Evolutionary conservation across 2,888 invertebrate species (phyloP), one percentile per base, ranked within the genome.

Genomic region (Clunio marinus): DNA sequence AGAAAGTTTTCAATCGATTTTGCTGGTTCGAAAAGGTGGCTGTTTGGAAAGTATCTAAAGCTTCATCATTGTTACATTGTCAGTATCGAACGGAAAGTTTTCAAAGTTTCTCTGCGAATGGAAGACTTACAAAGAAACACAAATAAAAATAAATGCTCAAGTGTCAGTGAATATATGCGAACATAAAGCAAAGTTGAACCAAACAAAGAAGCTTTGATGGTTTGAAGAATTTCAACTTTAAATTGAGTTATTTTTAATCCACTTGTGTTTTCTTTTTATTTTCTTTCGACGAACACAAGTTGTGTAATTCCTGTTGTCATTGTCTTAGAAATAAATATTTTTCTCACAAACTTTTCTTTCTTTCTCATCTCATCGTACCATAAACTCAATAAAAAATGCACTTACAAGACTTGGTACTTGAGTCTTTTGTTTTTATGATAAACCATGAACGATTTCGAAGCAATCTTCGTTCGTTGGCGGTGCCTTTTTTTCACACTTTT

Each of bases 171-270:
- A 57, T 8, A 57, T 25, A 57, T n/a, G n/a, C 20, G 24, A 51
- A 13, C 2, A 20, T 7, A 22, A 20, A 4, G 51, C 2, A 51
- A 22, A 20, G 27, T 7, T 2, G 57, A 57, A 57, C n/a, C 25
- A 27, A 10, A 27, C 13, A 13, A 7, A 51, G 22, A 27, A 57
- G 57, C 57, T 57, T 57, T 57, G 57, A 57, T 57, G 57, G 25
- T 57, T 57, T 15, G 32, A 59, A 24, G 7, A 28, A 55, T 1
- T 55, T 66, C 32, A 51, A 66, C 13, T 66, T 55, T 1, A 55
- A 66, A 66, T 55, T 66, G 35, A 66, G 55, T 66, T 66, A 66
- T 66, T 55, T 65, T 66, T 66, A 66, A 66, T 66, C 66, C 66
- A 66, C 66, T 66, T 66, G 2, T 51, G 51, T 13, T 51, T 7